A percentile compares a stretch with the other conserved stretches of the same genome.
Conservation (phyloP, 2,113 vertebrate species). For the Ginglymostoma cirratum region DNA sequence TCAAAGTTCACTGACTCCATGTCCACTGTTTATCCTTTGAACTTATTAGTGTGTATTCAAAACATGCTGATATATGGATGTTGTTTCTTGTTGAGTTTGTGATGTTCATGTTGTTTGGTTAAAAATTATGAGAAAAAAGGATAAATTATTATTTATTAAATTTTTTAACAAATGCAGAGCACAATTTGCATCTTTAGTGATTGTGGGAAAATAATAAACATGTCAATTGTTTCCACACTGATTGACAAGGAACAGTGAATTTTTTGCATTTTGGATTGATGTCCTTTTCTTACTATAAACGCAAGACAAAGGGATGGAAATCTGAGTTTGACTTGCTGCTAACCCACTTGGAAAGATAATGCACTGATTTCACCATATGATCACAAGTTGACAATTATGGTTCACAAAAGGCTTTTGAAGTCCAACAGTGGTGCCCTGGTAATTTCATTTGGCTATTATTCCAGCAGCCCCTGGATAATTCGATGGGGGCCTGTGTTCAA, state of each 20-base stretch:
- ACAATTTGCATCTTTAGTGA: conserved; percentile 10
- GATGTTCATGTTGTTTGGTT: not conserved
- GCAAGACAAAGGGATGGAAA: not conserved
- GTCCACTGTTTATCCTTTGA: not conserved
- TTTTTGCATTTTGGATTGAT: not conserved
- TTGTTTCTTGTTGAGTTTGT: conserved; percentile 1
- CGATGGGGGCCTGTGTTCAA: too few relatives aligned
- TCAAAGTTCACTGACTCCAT: not conserved
- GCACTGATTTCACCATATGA: not conserved
- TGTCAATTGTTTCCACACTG: not conserved
- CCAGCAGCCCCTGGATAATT: too few relatives aligned
- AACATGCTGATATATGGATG: not conserved
- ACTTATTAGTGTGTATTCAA: not conserved
- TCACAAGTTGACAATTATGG: not conserved
- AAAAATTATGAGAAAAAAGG: not conserved
- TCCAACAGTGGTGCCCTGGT: too few relatives aligned
- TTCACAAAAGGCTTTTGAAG: not conserved
- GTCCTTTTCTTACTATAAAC: not conserved
- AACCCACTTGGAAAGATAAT: not conserved
- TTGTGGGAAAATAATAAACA: conserved; percentile 22
- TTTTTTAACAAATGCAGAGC: conserved; percentile 5
- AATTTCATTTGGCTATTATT: too few relatives aligned
- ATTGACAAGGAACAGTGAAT: not conserved
- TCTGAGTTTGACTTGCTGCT: not conserved
- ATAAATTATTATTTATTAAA: conserved; percentile 36